Percentiles rank a stretch among this genome's conserved stretches.
phyloP scores from a whole-genome alignment of 2,797 vertebrate species.

The Adrianichthys oophorus region DNA sequence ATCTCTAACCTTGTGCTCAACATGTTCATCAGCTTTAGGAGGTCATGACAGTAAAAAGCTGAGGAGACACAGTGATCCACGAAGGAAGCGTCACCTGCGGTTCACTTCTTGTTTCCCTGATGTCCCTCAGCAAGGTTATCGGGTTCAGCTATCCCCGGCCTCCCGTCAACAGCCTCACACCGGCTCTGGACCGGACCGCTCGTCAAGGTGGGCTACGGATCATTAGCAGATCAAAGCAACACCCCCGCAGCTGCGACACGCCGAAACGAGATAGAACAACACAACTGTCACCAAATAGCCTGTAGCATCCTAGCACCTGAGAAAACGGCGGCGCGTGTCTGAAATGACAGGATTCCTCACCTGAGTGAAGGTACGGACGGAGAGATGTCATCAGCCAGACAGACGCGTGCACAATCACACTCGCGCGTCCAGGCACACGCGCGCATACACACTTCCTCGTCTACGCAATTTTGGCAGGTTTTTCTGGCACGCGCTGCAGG shows the following conservation, averaged over 20 bases:
- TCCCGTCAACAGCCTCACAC: constrained; percentile 27
- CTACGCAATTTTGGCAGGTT: constrained; percentile 47
- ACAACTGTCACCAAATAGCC: constrained; percentile 19
- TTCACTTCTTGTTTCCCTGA: constrained; percentile 54
- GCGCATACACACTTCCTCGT: constrained; percentile 25
- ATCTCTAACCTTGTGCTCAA: constrained; percentile 21
- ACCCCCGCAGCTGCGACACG: constrained; percentile 45
- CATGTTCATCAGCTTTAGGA: constrained; percentile 21
- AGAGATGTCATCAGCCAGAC: background rate
- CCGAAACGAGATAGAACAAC: constrained; percentile 41
- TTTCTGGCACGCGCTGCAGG: constrained; percentile 41
- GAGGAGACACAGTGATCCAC: constrained; percentile 6
- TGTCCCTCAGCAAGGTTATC: constrained; percentile 80
- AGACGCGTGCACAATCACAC: constrained; percentile 9
- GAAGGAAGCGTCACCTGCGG: constrained; percentile 18
- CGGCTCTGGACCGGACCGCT: constrained; percentile 28
- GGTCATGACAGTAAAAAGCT: constrained; percentile 16
- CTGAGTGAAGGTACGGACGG: constrained; percentile 26
- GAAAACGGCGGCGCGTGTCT: constrained; percentile 4
- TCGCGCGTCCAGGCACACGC: constrained; percentile 9
- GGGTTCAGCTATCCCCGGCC: constrained; percentile 52
- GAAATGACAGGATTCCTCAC: constrained; percentile 9
- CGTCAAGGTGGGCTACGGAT: constrained; percentile 44
- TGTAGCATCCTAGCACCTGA: background rate
- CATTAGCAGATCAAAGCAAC: constrained; percentile 27